phyloP scores from a whole-genome alignment of 2,888 invertebrate species.

The Ametastegia equiseti region DNA sequence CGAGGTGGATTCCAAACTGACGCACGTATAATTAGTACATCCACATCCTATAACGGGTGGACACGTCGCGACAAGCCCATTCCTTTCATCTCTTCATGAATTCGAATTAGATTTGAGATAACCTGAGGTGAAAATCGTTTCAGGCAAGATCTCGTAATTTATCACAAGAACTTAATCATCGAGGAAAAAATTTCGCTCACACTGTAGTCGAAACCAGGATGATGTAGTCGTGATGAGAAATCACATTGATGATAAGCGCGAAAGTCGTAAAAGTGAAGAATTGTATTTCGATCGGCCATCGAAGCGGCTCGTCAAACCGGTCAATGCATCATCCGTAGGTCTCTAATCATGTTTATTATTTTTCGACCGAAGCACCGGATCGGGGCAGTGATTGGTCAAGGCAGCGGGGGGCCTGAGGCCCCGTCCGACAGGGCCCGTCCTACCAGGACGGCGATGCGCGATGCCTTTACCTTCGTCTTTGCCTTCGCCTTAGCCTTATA shows the following conservation, averaged over 20 bases:
- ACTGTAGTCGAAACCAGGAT: neutral
- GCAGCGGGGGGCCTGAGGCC: constrained; percentile 69
- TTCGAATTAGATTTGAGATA: neutral
- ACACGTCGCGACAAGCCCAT: constrained; percentile 13
- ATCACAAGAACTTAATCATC: neutral
- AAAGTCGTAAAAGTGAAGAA: constrained; percentile 36
- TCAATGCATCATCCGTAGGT: constrained; percentile 54
- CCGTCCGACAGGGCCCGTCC: constrained; percentile 71
- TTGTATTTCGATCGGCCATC: constrained; percentile 70
- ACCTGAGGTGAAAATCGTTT: neutral
- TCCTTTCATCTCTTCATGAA: neutral
- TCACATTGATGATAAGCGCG: neutral
- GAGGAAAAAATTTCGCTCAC: neutral
- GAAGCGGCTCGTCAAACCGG: constrained; percentile 60
- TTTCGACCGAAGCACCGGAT: constrained; percentile 64
- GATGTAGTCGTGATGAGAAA: neutral
- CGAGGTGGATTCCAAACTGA: constrained; percentile 61
- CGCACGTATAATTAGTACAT: constrained; percentile 66
- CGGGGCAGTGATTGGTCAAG: constrained; percentile 71
- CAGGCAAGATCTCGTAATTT: neutral
- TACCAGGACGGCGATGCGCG: constrained; percentile 67
- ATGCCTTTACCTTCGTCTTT: constrained; percentile 26
- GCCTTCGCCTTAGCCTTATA: constrained; percentile 5
- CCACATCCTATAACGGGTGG: constrained; percentile 63
- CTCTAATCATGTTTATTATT: constrained; percentile 49